Evolutionary conservation across 1,140 invertebrate genomes (phyloP).

Genomic region (Cardiocondyla obscurior): DNA sequence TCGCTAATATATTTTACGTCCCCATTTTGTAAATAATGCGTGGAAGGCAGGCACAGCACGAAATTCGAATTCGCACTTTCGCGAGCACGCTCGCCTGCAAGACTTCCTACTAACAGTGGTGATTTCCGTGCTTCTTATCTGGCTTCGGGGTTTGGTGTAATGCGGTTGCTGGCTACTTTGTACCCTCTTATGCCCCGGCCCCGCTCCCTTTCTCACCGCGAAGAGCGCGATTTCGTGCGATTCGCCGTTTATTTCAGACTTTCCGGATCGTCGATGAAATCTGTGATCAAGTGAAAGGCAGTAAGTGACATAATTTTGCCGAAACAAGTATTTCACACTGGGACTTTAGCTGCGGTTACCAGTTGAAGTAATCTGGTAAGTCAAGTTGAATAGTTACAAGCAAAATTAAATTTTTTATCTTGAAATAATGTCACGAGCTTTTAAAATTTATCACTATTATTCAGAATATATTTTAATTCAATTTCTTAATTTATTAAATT

Average conservation of each 20-base stretch:
- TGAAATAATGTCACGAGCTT: background rate
- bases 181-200: slow-evolving; percentile 62
- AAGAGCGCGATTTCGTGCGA: slow-evolving; percentile 65
- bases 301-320: slow-evolving; percentile 19
- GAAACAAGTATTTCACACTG: slow-evolving; percentile 19
- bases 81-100: slow-evolving; percentile 71
- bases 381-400: background rate
- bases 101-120: slow-evolving; percentile 78
- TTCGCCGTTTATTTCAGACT: slow-evolving; percentile 76
- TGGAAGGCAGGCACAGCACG: slow-evolving; percentile 55
- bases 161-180: slow-evolving; percentile 84
- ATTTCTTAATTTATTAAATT: background rate
- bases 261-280: slow-evolving; percentile 65
- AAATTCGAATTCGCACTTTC: slow-evolving; percentile 65
- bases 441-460: background rate
- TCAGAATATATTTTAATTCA: background rate
- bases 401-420: background rate
- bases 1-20: slow-evolving; percentile 51
- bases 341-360: slow-evolving; percentile 4
- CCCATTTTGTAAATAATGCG: slow-evolving; percentile 44
- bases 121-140: slow-evolving; percentile 79
- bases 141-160: slow-evolving; percentile 83
- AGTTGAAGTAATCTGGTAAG: slow-evolving; percentile 40
- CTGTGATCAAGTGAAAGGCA: slow-evolving; percentile 49
- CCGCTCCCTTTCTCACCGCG: slow-evolving; percentile 32